Evolutionary conservation across 2,113 vertebrate species (phyloP).

Genomic region (Clarias magur): DNA sequence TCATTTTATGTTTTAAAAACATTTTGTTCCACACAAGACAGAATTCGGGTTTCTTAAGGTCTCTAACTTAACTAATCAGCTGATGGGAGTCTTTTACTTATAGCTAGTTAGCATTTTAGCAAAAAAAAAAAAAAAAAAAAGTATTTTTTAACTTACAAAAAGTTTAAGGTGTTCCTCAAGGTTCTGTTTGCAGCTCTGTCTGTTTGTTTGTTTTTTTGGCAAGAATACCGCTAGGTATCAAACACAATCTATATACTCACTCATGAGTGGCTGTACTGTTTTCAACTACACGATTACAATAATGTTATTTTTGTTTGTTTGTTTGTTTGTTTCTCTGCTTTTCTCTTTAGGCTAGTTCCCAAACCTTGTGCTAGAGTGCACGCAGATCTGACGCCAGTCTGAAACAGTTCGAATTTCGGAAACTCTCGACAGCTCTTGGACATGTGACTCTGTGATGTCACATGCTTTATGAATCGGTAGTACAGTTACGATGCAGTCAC

Average conservation of each 20-base stretch:
- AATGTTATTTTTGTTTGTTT: neutral
- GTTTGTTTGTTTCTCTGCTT: neutral
- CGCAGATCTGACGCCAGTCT: too few relatives aligned
- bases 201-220: neutral
- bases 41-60: neutral
- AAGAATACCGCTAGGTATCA: neutral
- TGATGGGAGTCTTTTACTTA: neutral
- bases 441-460: too few relatives aligned
- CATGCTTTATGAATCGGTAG: too few relatives aligned
- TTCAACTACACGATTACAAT: neutral
- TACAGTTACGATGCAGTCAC: too few relatives aligned
- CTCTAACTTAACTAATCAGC: neutral
- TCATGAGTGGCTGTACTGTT: neutral
- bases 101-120: neutral
- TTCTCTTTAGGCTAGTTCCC: neutral
- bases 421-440: too few relatives aligned
- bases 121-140: neutral
- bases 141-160: neutral
- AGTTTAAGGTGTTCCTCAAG: neutral
- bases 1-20: too few relatives aligned
- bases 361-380: neutral
- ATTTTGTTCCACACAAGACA: neutral
- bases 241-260: neutral
- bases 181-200: neutral
- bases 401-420: too few relatives aligned